Evolutionary conservation across 2,797 vertebrate species (phyloP), one percentile per base, ranked within the genome.

Genomic region (Vultur gryphus): DNA sequence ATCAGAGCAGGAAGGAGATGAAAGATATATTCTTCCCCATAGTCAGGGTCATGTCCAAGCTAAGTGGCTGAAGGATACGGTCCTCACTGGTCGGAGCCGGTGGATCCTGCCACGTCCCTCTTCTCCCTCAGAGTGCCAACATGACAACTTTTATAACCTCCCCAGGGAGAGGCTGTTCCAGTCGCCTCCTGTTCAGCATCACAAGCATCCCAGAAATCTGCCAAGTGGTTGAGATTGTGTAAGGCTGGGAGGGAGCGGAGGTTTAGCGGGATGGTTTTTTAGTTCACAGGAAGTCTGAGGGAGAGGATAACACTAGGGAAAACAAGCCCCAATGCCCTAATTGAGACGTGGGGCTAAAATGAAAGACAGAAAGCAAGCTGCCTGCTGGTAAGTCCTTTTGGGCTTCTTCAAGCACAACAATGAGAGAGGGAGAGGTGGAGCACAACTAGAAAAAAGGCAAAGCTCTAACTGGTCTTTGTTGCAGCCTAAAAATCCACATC

Each of bases 141-240:
- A 15, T 24, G 91, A 96, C 91, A 95, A 88, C 85, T 97, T 96
- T 86, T 91, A 93, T 84, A 88, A 93, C 58, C 76, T 96, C 96
- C 95, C 96, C 39, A 10, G 96, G 80, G 96, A 97, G 66, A 95
- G 51, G 39, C 89, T 86, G 90, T 77, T 95, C 91, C 89, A 91
- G 87, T 95, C 6, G 51, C 96, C 96, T 97, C 95, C 94, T 93
- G 96, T 69, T 88, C 93, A 97, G 70, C 80, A 90, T 91, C 87
- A 8, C 80, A 95, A 59, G 93, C 91, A 95, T 95, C 93, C 95
- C 91, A 91, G 80, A 95, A 95, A 93, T 94, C 87, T 96, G 96
- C 95, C 96, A 97, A 96, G 95, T 95, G 94, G 95, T 89, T 91
- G 91, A 90, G 93, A 95, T 96, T 96, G 95, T 94, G 96, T 82